A percentile compares a stretch with the other conserved stretches of the same genome.
Conservation (phyloP, 2,888 invertebrate genomes). For the Halictus quadricinctus region DNA sequence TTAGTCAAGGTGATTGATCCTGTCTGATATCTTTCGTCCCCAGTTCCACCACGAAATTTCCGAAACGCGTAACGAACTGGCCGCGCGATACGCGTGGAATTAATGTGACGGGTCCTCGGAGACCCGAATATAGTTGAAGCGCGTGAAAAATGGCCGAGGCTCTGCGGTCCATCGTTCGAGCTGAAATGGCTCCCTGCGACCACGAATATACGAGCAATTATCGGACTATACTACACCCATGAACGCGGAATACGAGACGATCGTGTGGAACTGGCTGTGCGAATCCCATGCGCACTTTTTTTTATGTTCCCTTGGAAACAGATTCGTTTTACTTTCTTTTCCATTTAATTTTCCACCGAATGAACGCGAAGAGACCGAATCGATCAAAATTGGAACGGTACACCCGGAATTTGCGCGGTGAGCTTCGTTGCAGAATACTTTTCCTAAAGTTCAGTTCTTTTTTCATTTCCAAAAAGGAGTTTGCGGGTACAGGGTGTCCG, state of each 20-base stretch:
- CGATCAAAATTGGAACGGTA: not conserved
- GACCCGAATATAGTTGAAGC: constrained; percentile 5
- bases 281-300: not conserved
- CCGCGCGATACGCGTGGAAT: not conserved
- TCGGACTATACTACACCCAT: not conserved
- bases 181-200: not conserved
- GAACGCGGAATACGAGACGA: not conserved
- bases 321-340: not conserved
- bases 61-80: constrained; percentile 37
- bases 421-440: not conserved
- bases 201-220: not conserved
- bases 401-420: not conserved
- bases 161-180: not conserved
- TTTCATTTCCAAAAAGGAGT: not conserved
- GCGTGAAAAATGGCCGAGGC: constrained; percentile 23
- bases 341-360: not conserved
- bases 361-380: not conserved
- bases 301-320: not conserved
- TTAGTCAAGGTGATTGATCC: not conserved
- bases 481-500: not conserved
- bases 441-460: not conserved
- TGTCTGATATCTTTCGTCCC: not conserved
- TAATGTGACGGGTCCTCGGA: not conserved
- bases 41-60: constrained; percentile 20
- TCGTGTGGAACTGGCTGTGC: not conserved